Percentiles rank a stretch among this genome's conserved stretches.
These are phyloP conservation scores for Sarcophaga carnaria DNA, from an alignment of 2,888 invertebrate genomes.

Conservation along the genomic window DNA sequence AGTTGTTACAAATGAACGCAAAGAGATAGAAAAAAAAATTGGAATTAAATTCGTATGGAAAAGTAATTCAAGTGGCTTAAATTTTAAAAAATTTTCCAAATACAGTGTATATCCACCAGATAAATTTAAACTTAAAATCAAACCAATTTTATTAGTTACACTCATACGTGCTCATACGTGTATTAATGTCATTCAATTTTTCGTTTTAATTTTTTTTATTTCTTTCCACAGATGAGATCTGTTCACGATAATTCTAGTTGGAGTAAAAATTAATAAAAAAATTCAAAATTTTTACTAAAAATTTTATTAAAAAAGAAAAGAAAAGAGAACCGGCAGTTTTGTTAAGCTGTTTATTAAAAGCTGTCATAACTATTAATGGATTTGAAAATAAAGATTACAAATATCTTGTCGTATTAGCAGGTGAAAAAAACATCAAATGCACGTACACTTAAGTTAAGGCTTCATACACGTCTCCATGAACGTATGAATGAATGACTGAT, in stretches of 20 bases:
- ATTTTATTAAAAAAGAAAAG: not conserved
- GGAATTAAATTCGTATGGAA: constrained; percentile 12
- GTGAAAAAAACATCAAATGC: constrained; percentile 6
- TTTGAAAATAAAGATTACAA: constrained; percentile 58
- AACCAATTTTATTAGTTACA: constrained; percentile 1
- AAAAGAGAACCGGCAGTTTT: constrained; percentile 53
- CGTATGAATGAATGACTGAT: constrained; percentile 16
- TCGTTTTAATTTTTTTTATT: not conserved
- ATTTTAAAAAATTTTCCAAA: constrained; percentile 2
- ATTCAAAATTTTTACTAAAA: not conserved
- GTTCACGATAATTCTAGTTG: constrained; percentile 39
- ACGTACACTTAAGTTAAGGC: not conserved
- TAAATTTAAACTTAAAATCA: constrained; percentile 46
- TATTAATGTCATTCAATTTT: constrained; percentile 10
- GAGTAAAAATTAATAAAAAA: not conserved
- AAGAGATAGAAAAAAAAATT: not conserved
- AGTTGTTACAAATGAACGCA: constrained; percentile 35
- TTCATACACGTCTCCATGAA: not conserved
- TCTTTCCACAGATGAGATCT: constrained; percentile 40
- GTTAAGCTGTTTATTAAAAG: constrained; percentile 66
- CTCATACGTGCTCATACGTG: constrained; percentile 34
- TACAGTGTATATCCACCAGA: not conserved
- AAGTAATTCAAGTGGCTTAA: constrained; percentile 65
- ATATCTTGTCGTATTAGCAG: constrained; percentile 55
- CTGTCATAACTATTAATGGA: constrained; percentile 65